A percentile compares a stretch with the other conserved stretches of the same genome.
Conservation (phyloP, 1,140 invertebrate species). For the Zaprionus gabonicus region DNA sequence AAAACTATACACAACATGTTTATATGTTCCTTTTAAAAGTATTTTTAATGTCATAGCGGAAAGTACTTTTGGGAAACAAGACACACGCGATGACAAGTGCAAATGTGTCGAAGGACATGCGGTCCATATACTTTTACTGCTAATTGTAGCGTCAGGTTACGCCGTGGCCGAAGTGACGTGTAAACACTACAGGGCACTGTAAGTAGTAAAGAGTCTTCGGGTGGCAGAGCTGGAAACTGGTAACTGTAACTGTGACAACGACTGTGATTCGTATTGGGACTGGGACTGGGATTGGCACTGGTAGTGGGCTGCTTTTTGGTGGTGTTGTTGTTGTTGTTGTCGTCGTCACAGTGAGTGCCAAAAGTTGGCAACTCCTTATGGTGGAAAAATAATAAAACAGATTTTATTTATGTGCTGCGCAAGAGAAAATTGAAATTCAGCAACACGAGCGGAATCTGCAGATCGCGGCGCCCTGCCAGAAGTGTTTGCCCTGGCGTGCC, state of each 20-base stretch:
- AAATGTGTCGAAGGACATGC: conserved; percentile 23
- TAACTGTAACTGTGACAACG: background rate
- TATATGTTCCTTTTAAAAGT: background rate
- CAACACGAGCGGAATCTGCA: conserved; percentile 53
- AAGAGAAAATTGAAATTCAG: conserved; percentile 75
- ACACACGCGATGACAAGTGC: background rate
- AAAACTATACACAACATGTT: background rate
- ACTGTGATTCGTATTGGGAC: background rate
- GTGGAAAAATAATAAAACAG: conserved; percentile 75
- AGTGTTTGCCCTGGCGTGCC: conserved; percentile 35
- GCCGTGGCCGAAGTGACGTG: conserved; percentile 42
- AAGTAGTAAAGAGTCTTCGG: background rate
- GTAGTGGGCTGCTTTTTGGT: background rate
- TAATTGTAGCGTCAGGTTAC: conserved; percentile 73
- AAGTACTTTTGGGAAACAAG: background rate
- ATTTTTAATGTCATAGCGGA: background rate
- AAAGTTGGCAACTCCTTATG: conserved; percentile 57
- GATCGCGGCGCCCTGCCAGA: conserved; percentile 44
- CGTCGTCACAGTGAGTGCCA: conserved; percentile 1
- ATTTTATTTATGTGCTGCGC: conserved; percentile 79
- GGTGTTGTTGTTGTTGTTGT: background rate
- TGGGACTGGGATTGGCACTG: background rate
- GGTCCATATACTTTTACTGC: conserved; percentile 54
- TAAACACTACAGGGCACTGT: conserved; percentile 18
- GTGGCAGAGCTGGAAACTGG: background rate